These are phyloP conservation scores for Pantherophis vulpinus DNA, from an alignment of 2,797 vertebrate genomes.

Conservation along the genomic window DNA sequence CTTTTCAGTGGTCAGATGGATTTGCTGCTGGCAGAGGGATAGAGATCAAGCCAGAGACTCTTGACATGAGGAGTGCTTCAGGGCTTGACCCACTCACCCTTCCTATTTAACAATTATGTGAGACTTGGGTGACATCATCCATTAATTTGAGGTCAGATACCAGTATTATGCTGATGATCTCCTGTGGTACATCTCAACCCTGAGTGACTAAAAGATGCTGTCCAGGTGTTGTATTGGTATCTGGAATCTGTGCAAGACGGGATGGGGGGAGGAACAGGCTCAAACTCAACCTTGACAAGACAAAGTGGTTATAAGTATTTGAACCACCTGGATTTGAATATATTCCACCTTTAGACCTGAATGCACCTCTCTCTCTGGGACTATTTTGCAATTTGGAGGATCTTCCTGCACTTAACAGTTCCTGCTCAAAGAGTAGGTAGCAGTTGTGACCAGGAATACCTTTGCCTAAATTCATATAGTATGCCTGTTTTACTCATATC, in stretches of 20 bases:
- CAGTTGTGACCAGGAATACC: neutral
- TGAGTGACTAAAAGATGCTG: neutral
- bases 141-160: neutral
- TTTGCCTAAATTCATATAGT: neutral
- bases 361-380: neutral
- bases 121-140: neutral
- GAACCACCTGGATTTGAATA: neutral
- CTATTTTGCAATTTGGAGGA: neutral
- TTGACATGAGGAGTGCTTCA: neutral
- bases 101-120: neutral
- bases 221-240: neutral
- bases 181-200: neutral
- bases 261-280: neutral
- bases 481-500: neutral
- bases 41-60: neutral
- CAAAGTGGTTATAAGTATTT: neutral
- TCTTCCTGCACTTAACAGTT: neutral
- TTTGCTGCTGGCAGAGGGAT: neutral
- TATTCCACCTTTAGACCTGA: neutral
- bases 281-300: neutral
- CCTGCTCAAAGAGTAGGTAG: neutral
- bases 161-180: neutral
- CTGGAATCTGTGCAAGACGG: neutral
- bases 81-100: neutral
- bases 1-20: neutral